Conservation (phyloP, 2,113 vertebrate genomes). For the Psophia crepitans region DNA sequence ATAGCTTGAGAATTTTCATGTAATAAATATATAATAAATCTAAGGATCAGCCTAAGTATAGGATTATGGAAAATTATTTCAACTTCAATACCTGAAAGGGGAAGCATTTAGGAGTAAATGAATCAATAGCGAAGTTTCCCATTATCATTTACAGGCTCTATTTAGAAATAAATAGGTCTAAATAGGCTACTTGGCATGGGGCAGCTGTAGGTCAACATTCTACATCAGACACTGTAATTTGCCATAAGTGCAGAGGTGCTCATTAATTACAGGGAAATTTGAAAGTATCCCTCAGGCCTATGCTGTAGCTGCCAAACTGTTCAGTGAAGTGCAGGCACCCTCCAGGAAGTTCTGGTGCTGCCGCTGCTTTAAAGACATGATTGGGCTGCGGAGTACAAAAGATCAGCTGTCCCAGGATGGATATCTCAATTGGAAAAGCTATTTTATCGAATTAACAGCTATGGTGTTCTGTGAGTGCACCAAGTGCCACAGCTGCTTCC, state of each 20-base stretch:
- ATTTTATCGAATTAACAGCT: constrained; percentile 64
- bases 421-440: constrained; percentile 56
- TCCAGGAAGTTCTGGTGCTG: constrained; percentile 41
- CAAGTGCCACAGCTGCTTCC: constrained; percentile 56
- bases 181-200: constrained; percentile 61
- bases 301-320: constrained; percentile 48
- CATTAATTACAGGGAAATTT: constrained; percentile 66
- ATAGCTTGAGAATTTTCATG: constrained; percentile 59
- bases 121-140: constrained; percentile 75
- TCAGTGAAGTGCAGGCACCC: constrained; percentile 51
- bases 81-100: constrained; percentile 69
- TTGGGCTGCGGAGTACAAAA: constrained; percentile 36
- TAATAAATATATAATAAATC: constrained; percentile 69
- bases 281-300: constrained; percentile 62
- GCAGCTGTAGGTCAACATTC: constrained; percentile 63
- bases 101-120: constrained; percentile 71
- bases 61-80: constrained; percentile 68
- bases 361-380: constrained; percentile 35
- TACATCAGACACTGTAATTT: constrained; percentile 65
- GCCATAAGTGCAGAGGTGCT: constrained; percentile 57
- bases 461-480: constrained; percentile 25
- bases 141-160: constrained; percentile 74
- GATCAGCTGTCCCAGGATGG: constrained; percentile 60
- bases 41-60: constrained; percentile 61
- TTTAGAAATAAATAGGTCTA: constrained; percentile 74